Evolutionary conservation across 2,113 vertebrate genomes (phyloP).

Genomic region (Cygnus buccinator): DNA sequence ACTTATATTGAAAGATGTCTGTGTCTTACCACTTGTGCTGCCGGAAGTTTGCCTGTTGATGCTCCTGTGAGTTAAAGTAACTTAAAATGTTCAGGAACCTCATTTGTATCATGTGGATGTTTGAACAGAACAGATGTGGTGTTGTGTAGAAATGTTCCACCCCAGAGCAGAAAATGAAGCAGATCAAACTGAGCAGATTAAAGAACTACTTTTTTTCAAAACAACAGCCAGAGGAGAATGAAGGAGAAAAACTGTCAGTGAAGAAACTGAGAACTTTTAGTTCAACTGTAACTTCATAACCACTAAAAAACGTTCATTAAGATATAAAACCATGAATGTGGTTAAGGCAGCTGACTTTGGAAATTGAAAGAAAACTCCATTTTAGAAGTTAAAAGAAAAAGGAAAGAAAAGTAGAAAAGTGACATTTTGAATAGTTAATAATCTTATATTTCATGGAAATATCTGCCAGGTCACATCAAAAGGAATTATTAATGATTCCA

Average conservation of each 20-base stretch:
- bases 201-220: background rate
- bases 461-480: background rate
- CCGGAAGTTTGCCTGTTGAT: background rate
- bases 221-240: background rate
- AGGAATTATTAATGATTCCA: background rate
- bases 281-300: background rate
- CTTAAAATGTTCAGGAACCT: background rate
- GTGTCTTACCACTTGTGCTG: background rate
- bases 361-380: background rate
- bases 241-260: background rate
- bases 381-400: background rate
- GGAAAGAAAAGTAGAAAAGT: background rate
- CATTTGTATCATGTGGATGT: background rate
- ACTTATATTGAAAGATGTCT: background rate
- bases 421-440: background rate
- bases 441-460: background rate
- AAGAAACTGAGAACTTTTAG: constrained; percentile 18
- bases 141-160: background rate
- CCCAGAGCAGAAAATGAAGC: background rate
- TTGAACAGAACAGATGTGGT: background rate
- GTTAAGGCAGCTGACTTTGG: background rate
- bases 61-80: background rate
- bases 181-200: background rate
- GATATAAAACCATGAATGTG: background rate
- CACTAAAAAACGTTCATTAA: background rate